phyloP scores from a whole-genome alignment of 1,140 invertebrate genomes.

The Hesperophylax magnus region DNA sequence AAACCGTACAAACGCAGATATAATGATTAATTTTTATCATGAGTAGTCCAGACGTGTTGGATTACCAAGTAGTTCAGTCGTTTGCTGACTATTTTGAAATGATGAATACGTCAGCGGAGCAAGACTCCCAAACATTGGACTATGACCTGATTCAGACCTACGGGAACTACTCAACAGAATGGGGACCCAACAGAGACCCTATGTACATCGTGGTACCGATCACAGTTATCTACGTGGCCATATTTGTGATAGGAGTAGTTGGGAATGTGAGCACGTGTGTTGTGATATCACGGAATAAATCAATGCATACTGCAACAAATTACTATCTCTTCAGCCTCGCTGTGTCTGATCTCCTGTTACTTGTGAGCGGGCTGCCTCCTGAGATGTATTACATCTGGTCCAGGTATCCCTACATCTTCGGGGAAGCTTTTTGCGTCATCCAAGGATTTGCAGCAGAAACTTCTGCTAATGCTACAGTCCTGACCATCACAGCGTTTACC shows the following conservation, averaged over 20 bases:
- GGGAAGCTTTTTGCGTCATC: conserved; percentile 87
- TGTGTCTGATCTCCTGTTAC: conserved; percentile 90
- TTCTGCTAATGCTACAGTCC: conserved; percentile 93
- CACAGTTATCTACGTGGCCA: conserved; percentile 85
- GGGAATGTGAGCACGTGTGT: conserved; percentile 95
- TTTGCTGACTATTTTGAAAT: conserved; percentile 52
- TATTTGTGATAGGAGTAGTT: conserved; percentile 88
- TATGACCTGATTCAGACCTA: background rate
- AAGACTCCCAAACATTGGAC: conserved; percentile 12
- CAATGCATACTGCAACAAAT: conserved; percentile 93
- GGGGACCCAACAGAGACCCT: conserved; percentile 74
- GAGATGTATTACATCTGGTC: conserved; percentile 92
- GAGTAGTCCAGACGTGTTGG: background rate
- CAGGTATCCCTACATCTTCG: conserved; percentile 90
- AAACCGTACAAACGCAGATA: background rate
- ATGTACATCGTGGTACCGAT: conserved; percentile 83
- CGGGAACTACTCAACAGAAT: conserved; percentile 48
- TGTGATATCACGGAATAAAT: conserved; percentile 91
- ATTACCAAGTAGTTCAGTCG: conserved; percentile 30
- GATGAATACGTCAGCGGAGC: conserved; percentile 23
- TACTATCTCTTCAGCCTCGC: conserved; percentile 96
- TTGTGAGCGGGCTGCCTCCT: conserved; percentile 86
- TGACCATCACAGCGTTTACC: conserved; percentile 88
- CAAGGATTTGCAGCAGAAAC: conserved; percentile 90
- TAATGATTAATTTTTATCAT: background rate